Conservation (phyloP, 2,797 vertebrate genomes). For the Kryptopterus vitreolus region DNA sequence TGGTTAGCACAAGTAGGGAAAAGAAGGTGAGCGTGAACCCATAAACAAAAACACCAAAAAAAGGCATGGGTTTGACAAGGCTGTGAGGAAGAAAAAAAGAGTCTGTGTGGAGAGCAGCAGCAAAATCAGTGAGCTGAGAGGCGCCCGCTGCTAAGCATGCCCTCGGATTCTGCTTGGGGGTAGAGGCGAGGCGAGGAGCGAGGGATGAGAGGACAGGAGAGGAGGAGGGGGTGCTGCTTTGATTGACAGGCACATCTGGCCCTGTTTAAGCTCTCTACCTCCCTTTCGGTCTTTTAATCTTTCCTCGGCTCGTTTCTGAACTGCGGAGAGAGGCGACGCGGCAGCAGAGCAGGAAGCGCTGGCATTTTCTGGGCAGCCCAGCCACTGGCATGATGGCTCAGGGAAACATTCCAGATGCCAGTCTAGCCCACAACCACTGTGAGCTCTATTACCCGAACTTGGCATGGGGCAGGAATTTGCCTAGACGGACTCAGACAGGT, state of each 20-base stretch:
- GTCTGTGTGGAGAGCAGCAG: conserved; percentile 51
- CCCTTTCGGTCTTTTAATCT: conserved; percentile 63
- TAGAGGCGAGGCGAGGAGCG: conserved; percentile 22
- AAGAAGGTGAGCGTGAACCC: conserved; percentile 6
- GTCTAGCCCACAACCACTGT: conserved; percentile 44
- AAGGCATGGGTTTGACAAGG: conserved; percentile 58
- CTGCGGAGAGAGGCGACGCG: conserved; percentile 52
- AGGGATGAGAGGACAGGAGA: conserved; percentile 9
- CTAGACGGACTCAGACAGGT: conserved; percentile 46
- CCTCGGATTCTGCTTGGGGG: conserved; percentile 22
- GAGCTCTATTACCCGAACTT: conserved; percentile 44
- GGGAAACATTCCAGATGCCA: conserved; percentile 49
- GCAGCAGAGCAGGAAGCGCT: conserved; percentile 37
- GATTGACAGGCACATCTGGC: conserved; percentile 70
- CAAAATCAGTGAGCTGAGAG: conserved; percentile 46
- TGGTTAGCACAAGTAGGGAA: not conserved
- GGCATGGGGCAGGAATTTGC: conserved; percentile 41
- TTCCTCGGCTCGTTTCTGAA: conserved; percentile 51
- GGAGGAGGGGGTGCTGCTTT: conserved; percentile 50
- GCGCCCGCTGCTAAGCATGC: conserved; percentile 27
- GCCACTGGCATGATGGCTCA: conserved; percentile 38
- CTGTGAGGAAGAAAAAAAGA: conserved; percentile 51
- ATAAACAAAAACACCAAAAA: conserved; percentile 53
- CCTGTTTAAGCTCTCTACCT: conserved; percentile 52
- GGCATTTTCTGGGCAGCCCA: conserved; percentile 54